Evolutionary conservation across 2,888 invertebrate genomes (phyloP), one percentile per base, ranked within the genome.

Genomic region (Tetheella fluctuosa): DNA sequence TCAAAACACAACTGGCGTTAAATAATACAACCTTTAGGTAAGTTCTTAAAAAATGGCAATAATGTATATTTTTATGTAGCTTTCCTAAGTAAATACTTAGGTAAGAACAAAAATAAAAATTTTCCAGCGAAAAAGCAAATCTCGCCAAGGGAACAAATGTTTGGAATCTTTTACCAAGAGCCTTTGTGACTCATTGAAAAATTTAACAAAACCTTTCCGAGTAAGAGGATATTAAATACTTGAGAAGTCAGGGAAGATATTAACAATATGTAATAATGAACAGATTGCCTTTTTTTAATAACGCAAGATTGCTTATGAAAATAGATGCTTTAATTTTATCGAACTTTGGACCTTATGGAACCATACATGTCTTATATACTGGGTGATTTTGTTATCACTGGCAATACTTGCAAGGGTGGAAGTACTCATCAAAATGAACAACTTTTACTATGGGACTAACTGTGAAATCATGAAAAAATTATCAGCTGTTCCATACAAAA

Each of bases 161-260:
- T 20, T 2, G 10, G 48, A 48, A 48, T 48, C n/a, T 48, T n/a
- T 20, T 20, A 20, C 48, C 10, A 48, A 48, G 34, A 10, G 20
- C 48, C 48, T 48, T 48, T 48, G 48, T 48, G 48, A 48, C 15
- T 48, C 48, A 48, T 48, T 48, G 20, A 48, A 48, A 48, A 48
- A 20, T 20, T 17, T 2, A 17, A 48, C 48, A 3, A 48, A 48
- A 48, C 20, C 48, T n/a, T 48, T 48, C 10, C 48, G 20, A 17
- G 48, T 48, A 0, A 17, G 20, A 20, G 10, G 48, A 48, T 48
- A 48, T 48, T 20, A 48, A 48, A 48, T 20, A 48, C 20, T 42
- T 39, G 5, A 39, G 39, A n/a, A 37, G 17, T 42, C 8, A 17
- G 42, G 7, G 6, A 17, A 42, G 17, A 42, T 42, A 42, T 39